A percentile compares a stretch with the other conserved stretches of the same genome.
Evolutionary conservation across 2,113 vertebrate genomes (phyloP).

Genomic region (Lates calcarifer): DNA sequence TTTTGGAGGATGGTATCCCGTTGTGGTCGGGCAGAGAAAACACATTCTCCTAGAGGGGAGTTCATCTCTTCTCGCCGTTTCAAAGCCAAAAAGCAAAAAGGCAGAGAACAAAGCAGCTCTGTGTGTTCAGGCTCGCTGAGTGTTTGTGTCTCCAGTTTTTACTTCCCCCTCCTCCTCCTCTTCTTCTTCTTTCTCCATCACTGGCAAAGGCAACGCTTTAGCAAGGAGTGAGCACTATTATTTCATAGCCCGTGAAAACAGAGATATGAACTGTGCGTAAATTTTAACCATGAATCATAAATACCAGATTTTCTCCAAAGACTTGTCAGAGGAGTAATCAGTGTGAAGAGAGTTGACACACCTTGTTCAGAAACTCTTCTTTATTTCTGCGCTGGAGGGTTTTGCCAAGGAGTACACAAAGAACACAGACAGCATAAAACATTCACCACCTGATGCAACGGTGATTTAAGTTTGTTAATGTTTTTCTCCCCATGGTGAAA

Average conservation of each 20-base stretch:
- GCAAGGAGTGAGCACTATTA: slow-evolving; percentile 14
- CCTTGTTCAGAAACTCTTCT: slow-evolving; percentile 25
- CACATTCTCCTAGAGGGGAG: slow-evolving; percentile 58
- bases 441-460: slow-evolving; percentile 67
- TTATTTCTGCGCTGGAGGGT: background rate
- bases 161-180: background rate
- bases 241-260: slow-evolving; percentile 60
- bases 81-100: slow-evolving; percentile 57
- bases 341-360: slow-evolving; percentile 7
- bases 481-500: slow-evolving; percentile 28
- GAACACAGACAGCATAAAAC: slow-evolving; percentile 40
- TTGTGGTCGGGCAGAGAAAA: slow-evolving; percentile 54
- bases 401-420: slow-evolving; percentile 3
- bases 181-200: slow-evolving; percentile 15
- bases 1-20: slow-evolving; percentile 41
- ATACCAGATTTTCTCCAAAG: slow-evolving; percentile 20
- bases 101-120: slow-evolving; percentile 68
- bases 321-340: slow-evolving; percentile 34
- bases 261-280: slow-evolving; percentile 1
- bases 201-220: slow-evolving; percentile 28
- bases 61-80: slow-evolving; percentile 39
- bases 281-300: slow-evolving; percentile 34
- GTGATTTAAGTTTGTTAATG: slow-evolving; percentile 35
- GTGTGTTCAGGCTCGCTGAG: slow-evolving; percentile 16
- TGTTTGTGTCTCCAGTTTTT: slow-evolving; percentile 51